A percentile compares a stretch with the other conserved stretches of the same genome.
Conservation (phyloP, 2,113 vertebrate genomes). For the Xiphophorus maculatus region DNA sequence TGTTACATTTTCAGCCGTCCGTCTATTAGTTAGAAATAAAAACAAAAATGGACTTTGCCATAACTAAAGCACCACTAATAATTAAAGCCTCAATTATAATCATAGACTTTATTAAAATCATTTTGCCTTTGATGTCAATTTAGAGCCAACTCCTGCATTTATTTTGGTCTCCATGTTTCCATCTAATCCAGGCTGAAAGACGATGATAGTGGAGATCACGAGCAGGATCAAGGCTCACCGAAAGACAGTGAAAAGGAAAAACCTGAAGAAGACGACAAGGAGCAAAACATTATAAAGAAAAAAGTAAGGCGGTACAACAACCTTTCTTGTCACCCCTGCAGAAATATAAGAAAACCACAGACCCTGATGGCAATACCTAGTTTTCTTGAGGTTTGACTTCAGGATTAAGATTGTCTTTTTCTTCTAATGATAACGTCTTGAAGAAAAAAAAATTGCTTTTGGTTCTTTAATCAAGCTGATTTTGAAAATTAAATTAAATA, state of each 20-base stretch:
- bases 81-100: neutral
- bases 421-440: neutral
- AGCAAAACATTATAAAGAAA: constrained; percentile 72
- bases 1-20: neutral
- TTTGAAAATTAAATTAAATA: neutral
- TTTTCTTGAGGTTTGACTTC: neutral
- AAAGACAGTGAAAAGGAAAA: constrained; percentile 84
- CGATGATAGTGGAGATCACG: constrained; percentile 85
- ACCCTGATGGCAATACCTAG: neutral
- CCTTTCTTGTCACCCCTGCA: neutral
- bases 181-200: constrained; percentile 79
- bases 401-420: neutral
- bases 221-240: constrained; percentile 83
- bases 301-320: constrained; percentile 56
- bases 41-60: neutral
- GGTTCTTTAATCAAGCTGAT: neutral
- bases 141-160: too few relatives aligned
- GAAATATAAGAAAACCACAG: neutral
- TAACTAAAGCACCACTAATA: neutral
- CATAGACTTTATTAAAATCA: neutral
- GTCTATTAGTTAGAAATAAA: neutral
- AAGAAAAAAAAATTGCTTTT: neutral
- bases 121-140: too few relatives aligned
- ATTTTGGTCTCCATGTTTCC: neutral
- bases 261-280: constrained; percentile 79